Percentiles rank a stretch among this genome's conserved stretches.
phyloP scores from a whole-genome alignment of 2,113 vertebrate genomes.

The Crotalus viridis region DNA sequence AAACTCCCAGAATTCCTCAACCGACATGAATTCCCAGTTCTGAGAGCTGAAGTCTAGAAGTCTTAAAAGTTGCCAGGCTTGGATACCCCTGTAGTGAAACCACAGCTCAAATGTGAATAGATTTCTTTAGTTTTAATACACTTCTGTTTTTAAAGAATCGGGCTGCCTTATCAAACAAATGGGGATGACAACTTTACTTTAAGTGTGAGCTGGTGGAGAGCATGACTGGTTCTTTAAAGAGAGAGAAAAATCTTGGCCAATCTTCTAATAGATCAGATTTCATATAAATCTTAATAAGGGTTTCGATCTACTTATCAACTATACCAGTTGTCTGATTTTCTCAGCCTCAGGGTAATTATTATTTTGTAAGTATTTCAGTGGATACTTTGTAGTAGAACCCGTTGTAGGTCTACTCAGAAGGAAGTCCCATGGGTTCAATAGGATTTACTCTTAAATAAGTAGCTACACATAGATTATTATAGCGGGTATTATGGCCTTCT shows the following conservation, averaged over 20 bases:
- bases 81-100: background rate
- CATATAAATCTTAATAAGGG: background rate
- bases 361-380: background rate
- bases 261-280: background rate
- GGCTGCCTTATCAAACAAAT: background rate
- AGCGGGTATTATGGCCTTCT: no score
- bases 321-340: background rate
- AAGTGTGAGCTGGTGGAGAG: background rate
- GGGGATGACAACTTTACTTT: background rate
- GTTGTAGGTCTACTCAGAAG: background rate
- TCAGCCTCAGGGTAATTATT: background rate
- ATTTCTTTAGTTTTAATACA: background rate
- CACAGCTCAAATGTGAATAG: background rate
- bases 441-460: background rate
- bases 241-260: background rate
- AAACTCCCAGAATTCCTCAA: background rate
- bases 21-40: background rate
- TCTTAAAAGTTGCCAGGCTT: no score
- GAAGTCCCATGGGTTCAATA: background rate
- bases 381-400: background rate
- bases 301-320: background rate
- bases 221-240: background rate
- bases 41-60: no score
- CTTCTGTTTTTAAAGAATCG: background rate
- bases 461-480: background rate